phyloP scores from a whole-genome alignment of 2,113 vertebrate species.

The Hippocampus abdominalis region DNA sequence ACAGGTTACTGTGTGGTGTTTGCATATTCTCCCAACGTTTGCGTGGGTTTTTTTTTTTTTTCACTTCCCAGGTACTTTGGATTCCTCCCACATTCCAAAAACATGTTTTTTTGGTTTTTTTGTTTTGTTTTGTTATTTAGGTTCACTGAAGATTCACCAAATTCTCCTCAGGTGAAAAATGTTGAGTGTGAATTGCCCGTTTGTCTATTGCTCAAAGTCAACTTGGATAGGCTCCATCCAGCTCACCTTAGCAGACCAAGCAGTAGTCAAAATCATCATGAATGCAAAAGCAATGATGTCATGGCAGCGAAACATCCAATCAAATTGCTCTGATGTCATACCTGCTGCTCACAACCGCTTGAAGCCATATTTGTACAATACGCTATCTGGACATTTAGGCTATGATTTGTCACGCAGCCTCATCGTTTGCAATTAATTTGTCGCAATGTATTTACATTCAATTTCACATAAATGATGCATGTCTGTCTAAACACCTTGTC shows the following conservation, averaged over 20 bases:
- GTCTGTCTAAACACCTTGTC: background rate
- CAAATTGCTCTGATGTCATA: too few species aligned
- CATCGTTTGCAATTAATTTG: too few species aligned
- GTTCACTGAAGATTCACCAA: background rate
- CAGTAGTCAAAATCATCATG: too few species aligned
- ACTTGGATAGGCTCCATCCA: too few species aligned
- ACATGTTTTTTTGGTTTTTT: background rate
- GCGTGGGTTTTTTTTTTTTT: background rate
- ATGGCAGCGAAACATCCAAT: too few species aligned
- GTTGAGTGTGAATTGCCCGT: too few species aligned
- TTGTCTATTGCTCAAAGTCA: too few species aligned
- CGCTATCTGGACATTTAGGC: too few species aligned
- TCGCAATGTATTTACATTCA: background rate
- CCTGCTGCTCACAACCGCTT: background rate
- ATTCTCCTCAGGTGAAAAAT: background rate
- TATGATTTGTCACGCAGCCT: too few species aligned
- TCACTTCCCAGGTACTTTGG: background rate
- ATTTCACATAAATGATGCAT: background rate
- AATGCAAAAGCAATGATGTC: too few species aligned
- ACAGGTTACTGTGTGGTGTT: background rate
- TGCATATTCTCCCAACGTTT: background rate
- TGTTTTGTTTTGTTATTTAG: too few species aligned
- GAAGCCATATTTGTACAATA: background rate
- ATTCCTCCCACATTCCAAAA: background rate
- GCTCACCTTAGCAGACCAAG: too few species aligned